Percentiles rank a stretch among this genome's conserved stretches.
These are phyloP conservation scores for Celastrina argiolus DNA, from an alignment of 2,888 invertebrate genomes.

Conservation along the genomic window DNA sequence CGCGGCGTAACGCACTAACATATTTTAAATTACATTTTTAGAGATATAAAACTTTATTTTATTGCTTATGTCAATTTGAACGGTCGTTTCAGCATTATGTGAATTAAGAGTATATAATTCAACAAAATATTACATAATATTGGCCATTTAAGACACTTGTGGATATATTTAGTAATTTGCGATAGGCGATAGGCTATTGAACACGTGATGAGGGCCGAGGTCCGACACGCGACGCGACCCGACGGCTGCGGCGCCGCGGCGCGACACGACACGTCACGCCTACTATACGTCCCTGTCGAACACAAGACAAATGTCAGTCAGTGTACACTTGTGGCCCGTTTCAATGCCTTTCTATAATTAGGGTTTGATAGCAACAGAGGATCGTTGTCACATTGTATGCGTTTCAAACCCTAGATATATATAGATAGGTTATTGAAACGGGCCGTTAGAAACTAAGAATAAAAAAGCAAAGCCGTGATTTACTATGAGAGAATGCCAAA, in stretches of 20 bases:
- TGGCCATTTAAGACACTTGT: constrained; percentile 22
- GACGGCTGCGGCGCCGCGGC: constrained; percentile 26
- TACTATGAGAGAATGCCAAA: too few species aligned
- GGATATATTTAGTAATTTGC: constrained; percentile 20
- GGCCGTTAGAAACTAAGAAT: too few species aligned
- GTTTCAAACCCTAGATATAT: too few species aligned
- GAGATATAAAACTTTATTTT: not conserved
- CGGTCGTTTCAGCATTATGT: not conserved
- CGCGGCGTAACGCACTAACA: not conserved
- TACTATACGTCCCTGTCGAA: constrained; percentile 33
- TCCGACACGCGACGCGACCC: constrained; percentile 19
- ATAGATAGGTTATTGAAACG: too few species aligned
- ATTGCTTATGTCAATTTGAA: not conserved
- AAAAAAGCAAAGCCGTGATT: too few species aligned
- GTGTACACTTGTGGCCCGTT: too few species aligned
- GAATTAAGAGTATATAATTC: not conserved
- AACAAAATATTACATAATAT: constrained; percentile 23
- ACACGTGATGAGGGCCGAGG: constrained; percentile 11
- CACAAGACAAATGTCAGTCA: not conserved
- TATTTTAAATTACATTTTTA: not conserved
- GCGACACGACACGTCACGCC: constrained; percentile 20
- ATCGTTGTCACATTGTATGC: too few species aligned
- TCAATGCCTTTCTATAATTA: too few species aligned
- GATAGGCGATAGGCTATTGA: constrained; percentile 20
- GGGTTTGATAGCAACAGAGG: too few species aligned